A percentile compares a stretch with the other conserved stretches of the same genome.
phyloP scores from a whole-genome alignment of 2,888 invertebrate genomes.

The Nymphalis c-album region DNA sequence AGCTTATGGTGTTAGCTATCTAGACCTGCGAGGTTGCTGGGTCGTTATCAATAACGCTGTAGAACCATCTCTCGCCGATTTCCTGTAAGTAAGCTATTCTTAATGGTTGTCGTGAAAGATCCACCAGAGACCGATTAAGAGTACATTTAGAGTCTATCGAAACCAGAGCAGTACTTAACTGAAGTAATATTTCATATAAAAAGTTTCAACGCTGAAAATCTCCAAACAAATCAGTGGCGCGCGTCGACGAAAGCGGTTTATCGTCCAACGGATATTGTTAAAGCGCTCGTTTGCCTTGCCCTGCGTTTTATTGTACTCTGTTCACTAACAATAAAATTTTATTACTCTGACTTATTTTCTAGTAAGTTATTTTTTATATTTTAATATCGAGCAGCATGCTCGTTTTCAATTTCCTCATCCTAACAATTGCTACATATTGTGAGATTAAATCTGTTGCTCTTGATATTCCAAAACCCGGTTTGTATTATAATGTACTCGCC shows the following conservation, averaged over 20 bases:
- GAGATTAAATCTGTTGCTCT: neutral
- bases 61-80: no score
- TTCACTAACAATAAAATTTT: slow-evolving; percentile 31
- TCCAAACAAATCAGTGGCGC: slow-evolving; percentile 22
- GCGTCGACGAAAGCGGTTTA: slow-evolving; percentile 14
- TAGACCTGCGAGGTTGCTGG: no score
- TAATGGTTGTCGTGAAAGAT: no score
- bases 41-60: no score
- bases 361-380: slow-evolving; percentile 18
- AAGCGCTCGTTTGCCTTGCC: slow-evolving; percentile 19
- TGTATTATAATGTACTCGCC: neutral
- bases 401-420: slow-evolving; percentile 1
- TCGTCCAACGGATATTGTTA: slow-evolving; percentile 34
- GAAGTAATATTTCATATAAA: slow-evolving; percentile 4
- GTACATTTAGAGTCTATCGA: no score
- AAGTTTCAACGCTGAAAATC: slow-evolving; percentile 20
- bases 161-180: no score
- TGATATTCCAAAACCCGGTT: neutral
- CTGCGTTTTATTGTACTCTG: slow-evolving; percentile 33
- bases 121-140: no score
- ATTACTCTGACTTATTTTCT: slow-evolving; percentile 26
- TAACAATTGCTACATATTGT: neutral
- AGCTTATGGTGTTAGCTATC: no score
- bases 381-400: slow-evolving; percentile 24
- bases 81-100: no score